Base-by-base conservation (phyloP, 2,797 vertebrate species). In the Pteropus rufus region DNA sequence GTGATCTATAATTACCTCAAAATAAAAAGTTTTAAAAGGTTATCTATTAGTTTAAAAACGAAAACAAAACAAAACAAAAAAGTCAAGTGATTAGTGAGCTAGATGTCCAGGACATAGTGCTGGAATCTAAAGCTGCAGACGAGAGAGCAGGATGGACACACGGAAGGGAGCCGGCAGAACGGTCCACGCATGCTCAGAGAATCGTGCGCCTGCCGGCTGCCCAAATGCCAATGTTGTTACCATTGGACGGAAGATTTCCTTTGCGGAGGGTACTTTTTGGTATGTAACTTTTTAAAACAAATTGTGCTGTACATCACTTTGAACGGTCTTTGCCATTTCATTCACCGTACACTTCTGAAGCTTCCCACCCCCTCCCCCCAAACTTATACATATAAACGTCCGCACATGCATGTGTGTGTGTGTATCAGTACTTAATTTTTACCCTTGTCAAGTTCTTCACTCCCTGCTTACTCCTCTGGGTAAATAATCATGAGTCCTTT, bases 121-220 rank as follows among this genome's bases (percentile, higher is more conserved):
- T 26, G 72, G 23, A 52, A 36, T 31, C 15, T 11, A 41, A 11
- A 31, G 34, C 15, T 1, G 10, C 15, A 23, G 65, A 64, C 0
- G 58, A 65, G 34, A 15, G 56, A 29, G 23, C 65, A 60, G 49
- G 36, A 73, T 21, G 54, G 9, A 12, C 2, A 18, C 29, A 12
- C 2, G 11, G 36, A 81, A 10, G 8, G 16, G 2, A 16, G 0
- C 15, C 24, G 12, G 58, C 7, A 18, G 18, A 29, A 52, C 0
- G 9, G 54, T 5, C 11, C 44, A 14, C 60, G 14, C 2, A 0
- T 5, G 60, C 62, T 70, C 76, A 29, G 44, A 75, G 76, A 3
- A 12, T 14, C 0, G 21, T 39, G 54, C 1, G 26, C 6, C 0
- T 0, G 26, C 36, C 8, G 3, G n/a, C 62, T 56, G 64, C 64